Percentiles rank a stretch among this genome's conserved stretches.
These are phyloP conservation scores for Oxycera nigricornis DNA, from an alignment of 2,888 invertebrate genomes.

Conservation along the genomic window DNA sequence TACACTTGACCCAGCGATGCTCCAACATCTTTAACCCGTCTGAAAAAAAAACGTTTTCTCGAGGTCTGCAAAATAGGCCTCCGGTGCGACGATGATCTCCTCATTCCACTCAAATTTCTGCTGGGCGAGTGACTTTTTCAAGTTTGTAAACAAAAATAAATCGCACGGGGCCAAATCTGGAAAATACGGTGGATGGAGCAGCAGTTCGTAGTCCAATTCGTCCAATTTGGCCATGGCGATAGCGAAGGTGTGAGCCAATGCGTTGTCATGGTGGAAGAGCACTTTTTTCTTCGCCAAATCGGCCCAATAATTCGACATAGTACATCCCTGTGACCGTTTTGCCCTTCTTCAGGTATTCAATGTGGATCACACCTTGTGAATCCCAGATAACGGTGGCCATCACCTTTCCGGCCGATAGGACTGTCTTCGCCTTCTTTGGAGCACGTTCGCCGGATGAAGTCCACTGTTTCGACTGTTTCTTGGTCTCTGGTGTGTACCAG, in stretches of 20 bases:
- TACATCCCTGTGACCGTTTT: not conserved
- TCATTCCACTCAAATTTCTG: not conserved
- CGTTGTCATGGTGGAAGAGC: not conserved
- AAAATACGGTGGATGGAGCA: not conserved
- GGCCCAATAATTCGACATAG: not conserved
- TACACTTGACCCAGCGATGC: not conserved
- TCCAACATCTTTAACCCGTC: not conserved
- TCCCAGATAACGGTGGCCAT: not conserved
- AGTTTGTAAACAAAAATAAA: not conserved
- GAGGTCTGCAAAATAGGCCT: not conserved
- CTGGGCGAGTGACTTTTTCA: not conserved
- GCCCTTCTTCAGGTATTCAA: not conserved
- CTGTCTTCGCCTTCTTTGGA: constrained; percentile 1
- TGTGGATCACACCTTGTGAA: not conserved
- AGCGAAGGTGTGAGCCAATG: not conserved
- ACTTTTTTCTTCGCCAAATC: not conserved
- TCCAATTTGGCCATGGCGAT: not conserved
- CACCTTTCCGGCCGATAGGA: not conserved
- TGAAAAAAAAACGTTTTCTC: not conserved
- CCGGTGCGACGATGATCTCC: not conserved
- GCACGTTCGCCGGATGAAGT: not conserved
- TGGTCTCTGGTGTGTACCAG: not conserved
- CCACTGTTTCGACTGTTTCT: not conserved
- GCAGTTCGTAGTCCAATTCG: too few species aligned
- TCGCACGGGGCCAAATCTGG: not conserved